Evolutionary conservation across 1,140 invertebrate genomes (phyloP).

Genomic region (Diuraphis noxia): DNA sequence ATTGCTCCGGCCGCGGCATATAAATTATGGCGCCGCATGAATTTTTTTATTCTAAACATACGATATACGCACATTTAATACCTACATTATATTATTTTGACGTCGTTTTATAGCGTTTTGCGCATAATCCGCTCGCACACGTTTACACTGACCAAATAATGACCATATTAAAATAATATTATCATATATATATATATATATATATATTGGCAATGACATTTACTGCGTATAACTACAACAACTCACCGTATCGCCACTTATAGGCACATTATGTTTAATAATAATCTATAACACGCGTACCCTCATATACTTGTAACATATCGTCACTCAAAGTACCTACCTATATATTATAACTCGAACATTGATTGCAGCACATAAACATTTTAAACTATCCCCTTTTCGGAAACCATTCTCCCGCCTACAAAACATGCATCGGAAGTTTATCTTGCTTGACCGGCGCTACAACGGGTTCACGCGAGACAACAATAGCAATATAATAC

Average conservation of each 20-base stretch:
- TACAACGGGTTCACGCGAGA: background rate
- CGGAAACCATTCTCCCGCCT: background rate
- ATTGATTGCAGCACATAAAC: background rate
- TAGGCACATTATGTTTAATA: background rate
- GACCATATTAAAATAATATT: background rate
- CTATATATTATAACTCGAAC: background rate
- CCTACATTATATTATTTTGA: background rate
- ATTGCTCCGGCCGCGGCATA: background rate
- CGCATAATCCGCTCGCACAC: background rate
- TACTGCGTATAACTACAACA: background rate
- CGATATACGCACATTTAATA: background rate
- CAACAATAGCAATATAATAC: background rate
- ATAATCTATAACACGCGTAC: background rate
- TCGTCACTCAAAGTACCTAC: background rate
- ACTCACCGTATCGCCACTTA: background rate
- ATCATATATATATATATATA: background rate
- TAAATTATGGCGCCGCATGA: slow-evolving; percentile 10
- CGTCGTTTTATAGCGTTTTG: background rate
- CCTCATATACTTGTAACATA: background rate
- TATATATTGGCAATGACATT: no score
- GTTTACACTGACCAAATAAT: background rate
- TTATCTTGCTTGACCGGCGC: background rate
- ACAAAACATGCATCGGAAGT: background rate
- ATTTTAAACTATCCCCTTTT: background rate
- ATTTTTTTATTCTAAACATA: background rate